Conservation (phyloP, 2,113 vertebrate genomes). For the Nanger granti region DNA sequence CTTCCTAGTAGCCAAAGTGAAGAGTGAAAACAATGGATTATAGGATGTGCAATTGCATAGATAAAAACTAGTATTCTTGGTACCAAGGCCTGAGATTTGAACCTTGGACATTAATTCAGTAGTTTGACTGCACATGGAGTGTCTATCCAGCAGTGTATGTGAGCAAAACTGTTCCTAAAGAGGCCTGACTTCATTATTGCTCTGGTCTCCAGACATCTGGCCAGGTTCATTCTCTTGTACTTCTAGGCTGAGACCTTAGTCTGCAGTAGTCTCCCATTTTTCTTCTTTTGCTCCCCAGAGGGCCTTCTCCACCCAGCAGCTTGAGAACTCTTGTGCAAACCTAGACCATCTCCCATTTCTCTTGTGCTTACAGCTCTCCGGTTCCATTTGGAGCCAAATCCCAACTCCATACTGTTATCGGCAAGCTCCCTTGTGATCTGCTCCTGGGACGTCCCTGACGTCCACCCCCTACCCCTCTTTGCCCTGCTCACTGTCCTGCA, state of each 20-base stretch:
- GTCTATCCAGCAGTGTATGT: background rate
- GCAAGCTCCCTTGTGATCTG: background rate
- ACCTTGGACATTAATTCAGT: background rate
- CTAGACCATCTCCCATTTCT: background rate
- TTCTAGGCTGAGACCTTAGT: background rate
- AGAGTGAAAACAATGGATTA: background rate
- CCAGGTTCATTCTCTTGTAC: background rate
- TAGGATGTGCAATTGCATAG: background rate
- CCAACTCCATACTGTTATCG: fast-evolving
- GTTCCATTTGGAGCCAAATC: background rate
- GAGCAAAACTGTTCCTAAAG: background rate
- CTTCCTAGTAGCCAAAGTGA: background rate
- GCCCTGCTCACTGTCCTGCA: background rate
- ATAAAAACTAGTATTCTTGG: background rate
- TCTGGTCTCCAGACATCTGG: background rate
- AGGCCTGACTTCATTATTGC: background rate
- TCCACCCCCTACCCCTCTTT: no score
- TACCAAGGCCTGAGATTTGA: background rate
- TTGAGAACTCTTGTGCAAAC: background rate
- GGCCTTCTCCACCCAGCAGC: background rate
- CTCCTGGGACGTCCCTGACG: background rate
- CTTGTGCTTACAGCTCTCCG: background rate
- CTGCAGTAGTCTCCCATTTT: background rate
- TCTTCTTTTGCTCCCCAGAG: no score
- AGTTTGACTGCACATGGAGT: background rate